Evolutionary conservation across 2,113 vertebrate genomes (phyloP), one percentile per base, ranked within the genome.

Genomic region (Pelmatolapia mariae): DNA sequence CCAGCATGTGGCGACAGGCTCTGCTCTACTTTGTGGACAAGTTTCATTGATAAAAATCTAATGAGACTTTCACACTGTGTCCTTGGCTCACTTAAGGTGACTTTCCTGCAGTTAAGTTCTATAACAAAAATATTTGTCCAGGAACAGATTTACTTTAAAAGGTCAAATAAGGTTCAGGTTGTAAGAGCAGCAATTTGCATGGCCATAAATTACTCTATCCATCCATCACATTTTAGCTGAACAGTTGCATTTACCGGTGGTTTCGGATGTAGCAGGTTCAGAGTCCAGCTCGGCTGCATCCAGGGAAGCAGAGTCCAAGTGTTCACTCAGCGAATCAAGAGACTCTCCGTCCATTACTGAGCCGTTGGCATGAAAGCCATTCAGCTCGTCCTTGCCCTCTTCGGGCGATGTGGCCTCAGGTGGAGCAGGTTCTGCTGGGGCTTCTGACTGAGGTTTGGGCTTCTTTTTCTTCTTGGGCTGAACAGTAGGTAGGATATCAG

Each of bases 391-490:
- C 92, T 97, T 96, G 83, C 57, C 59, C 83, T 97, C 97, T 5
- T 88, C 92, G 0, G 93, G 93, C 18, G 95, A 93, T 3, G 95
- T 81, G 85, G 96, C 94, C 56, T 91, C 89, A 3, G 92, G 91
- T 0, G 80, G 90, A 13, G 88, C 56, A 0, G 96, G 84, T 52
- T 97, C 97, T 1, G 92, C 92, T 4, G 91, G 89, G 19, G 94
- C 80, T 86, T 97, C 96, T 1, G 95, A 89, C 91, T 98, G 97
- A 6, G 97, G 96, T 93, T 99, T 99, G 88, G 95, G 96, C 96
- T 99, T 99, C 97, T 98, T 99, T 95, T 97, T 97, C 95, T 97
- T 97, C 96, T 98, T 99, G 94, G 98, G 98, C 98, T 99, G 90
- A 18, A 90, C 19, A 80, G 15, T 5, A 10, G 84, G 15, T 5